A percentile compares a stretch with the other conserved stretches of the same genome.
Conservation (phyloP, 2,113 vertebrate species). For the Callithrix jacchus region DNA sequence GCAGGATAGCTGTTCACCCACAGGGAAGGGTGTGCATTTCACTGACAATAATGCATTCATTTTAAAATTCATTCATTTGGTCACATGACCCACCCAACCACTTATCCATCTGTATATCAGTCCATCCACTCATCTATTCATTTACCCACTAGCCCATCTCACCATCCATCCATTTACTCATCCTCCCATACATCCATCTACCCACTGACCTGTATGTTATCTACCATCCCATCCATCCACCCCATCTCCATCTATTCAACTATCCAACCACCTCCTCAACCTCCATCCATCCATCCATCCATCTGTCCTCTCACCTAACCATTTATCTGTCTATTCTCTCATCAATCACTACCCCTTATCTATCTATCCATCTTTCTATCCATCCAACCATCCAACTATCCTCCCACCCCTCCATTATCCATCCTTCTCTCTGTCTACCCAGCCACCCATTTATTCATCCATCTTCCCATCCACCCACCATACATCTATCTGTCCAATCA, state of each 20-base stretch:
- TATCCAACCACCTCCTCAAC: neutral
- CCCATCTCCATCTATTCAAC: neutral
- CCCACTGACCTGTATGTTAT: neutral
- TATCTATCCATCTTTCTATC: neutral
- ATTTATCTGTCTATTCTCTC: neutral
- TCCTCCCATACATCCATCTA: neutral
- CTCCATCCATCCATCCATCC: neutral
- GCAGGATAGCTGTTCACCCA: neutral
- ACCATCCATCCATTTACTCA: neutral
- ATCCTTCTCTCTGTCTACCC: neutral
- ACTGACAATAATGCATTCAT: neutral
- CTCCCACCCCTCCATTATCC: neutral
- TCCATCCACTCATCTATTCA: neutral
- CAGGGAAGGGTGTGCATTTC: neutral
- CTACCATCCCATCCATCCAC: neutral
- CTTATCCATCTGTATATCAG: neutral
- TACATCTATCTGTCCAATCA: neutral
- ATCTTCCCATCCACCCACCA: neutral
- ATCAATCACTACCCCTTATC: neutral
- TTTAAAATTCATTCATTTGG: neutral
- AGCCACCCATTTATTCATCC: neutral
- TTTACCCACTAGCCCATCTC: neutral
- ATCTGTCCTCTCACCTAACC: neutral
- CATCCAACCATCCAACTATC: neutral
- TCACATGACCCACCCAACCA: neutral